Base-by-base conservation (phyloP, 2,113 vertebrate species). In the Cryptotis parvus region DNA sequence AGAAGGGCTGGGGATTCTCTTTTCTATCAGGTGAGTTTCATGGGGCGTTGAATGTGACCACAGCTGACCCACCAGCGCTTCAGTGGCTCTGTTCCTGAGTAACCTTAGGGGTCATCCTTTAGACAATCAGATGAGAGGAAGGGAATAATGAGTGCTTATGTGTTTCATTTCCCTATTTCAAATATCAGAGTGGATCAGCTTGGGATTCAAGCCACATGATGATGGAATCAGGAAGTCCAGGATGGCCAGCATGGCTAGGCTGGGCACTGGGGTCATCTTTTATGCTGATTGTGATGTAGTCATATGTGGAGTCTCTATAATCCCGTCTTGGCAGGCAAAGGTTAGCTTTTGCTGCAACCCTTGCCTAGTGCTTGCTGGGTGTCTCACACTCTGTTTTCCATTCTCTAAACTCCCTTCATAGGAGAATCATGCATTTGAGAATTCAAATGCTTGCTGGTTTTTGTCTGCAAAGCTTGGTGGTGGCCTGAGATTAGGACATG, bases 401-500 rank as follows among this genome's bases (percentile, higher is more conserved):
- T 87, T 79, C 49, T 91, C 75, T 35, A 74, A n/a, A 37, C 58
- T 52, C 22, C 10, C 16, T 79, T 33, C 55, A 1, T 1, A 41
- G 85, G 83, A 91, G 52, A 33, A 15, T 49, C 45, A 63, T 49
- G 43, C 27, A 66, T 31, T 45, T 52, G 77, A 72, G 84, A 85
- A 70, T n/a, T 78, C 49, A 20, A 65, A 72, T 37, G 43, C 33
- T 58, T 69, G n/a, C 70, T 93, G 75, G 92, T n/a, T 75, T 66
- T 77, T 43, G 76, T 83, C 76, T 0, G 2, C 63, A 16, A 35
- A 49, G 45, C 84, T 92, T 70, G 29, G 80, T 10, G 6, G 55
- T 94, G 80, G 69, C 58, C 84, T 92, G 87, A 90, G 78, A 90
- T 91, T 31, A 69, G 70, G 92, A 88, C 90, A 58, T 80, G 70